These are phyloP conservation scores for Melitaea cinxia DNA, from an alignment of 1,140 invertebrate species.

Conservation along the genomic window DNA sequence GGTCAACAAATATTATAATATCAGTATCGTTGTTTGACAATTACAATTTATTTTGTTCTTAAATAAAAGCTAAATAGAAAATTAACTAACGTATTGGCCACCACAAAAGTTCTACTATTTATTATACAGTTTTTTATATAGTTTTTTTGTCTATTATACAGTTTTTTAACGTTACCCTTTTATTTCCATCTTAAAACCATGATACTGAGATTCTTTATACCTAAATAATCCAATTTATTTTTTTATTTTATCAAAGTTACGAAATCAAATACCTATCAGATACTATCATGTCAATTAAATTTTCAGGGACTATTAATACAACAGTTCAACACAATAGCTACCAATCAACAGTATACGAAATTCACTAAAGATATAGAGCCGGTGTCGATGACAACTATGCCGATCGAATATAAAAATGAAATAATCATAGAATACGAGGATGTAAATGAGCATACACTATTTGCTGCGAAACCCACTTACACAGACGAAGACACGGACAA, in stretches of 20 bases:
- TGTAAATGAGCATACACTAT: constrained; percentile 58
- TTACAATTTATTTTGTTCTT: neutral
- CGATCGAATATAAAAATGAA: constrained; percentile 57
- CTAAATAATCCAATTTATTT: neutral
- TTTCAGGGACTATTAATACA: constrained; percentile 78
- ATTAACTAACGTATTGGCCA: too few species aligned
- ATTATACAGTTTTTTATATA: too few species aligned
- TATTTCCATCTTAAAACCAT: neutral
- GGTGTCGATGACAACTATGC: constrained; percentile 62
- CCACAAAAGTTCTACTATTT: too few species aligned
- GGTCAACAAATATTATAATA: neutral
- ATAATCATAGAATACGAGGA: constrained; percentile 74
- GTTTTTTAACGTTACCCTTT: too few species aligned
- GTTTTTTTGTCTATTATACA: too few species aligned
- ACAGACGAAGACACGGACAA: constrained; percentile 69
- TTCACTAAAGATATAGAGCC: constrained; percentile 58
- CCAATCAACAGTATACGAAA: constrained; percentile 70
- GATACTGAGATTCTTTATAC: constrained; percentile 12
- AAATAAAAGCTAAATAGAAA: too few species aligned
- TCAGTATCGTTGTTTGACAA: neutral
- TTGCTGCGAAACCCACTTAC: constrained; percentile 56
- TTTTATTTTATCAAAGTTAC: constrained; percentile 1
- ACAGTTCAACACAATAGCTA: constrained; percentile 72
- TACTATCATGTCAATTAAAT: constrained; percentile 32
- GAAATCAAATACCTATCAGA: constrained; percentile 16